These are phyloP conservation scores for Merluccius polli DNA, from an alignment of 2,797 vertebrate genomes.

Conservation along the genomic window DNA sequence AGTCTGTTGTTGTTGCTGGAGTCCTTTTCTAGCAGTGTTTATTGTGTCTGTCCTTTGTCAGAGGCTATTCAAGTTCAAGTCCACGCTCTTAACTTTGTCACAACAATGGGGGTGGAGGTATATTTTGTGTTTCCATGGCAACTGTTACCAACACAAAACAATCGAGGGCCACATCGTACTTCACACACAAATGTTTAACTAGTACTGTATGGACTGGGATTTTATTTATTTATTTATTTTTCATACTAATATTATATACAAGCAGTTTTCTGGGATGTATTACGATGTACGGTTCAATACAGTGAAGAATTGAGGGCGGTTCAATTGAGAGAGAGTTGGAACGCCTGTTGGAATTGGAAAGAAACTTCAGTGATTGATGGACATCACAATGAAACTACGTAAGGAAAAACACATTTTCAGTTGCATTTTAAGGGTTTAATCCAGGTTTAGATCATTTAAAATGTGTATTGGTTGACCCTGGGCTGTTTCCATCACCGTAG, in stretches of 20 bases:
- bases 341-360: not conserved
- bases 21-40: constrained; percentile 9
- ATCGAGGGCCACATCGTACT: constrained; percentile 30
- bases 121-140: constrained; percentile 62
- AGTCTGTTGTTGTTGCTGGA: constrained; percentile 13
- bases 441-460: not conserved
- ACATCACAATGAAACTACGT: constrained; percentile 62
- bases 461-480: not conserved
- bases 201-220: not conserved
- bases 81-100: constrained; percentile 38
- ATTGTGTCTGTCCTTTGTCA: constrained; percentile 10
- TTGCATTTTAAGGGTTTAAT: not conserved
- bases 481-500: constrained; percentile 38
- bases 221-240: constrained; percentile 8
- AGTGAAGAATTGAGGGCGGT: not conserved
- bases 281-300: constrained; percentile 8
- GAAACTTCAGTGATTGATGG: constrained; percentile 3
- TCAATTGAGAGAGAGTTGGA: not conserved
- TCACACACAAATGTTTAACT: constrained; percentile 45
- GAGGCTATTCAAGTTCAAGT: constrained; percentile 17
- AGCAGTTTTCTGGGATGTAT: not conserved
- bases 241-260: not conserved
- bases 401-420: constrained; percentile 36
- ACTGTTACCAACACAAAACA: constrained; percentile 60
- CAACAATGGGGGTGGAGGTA: constrained; percentile 3